Evolutionary conservation across 2,113 vertebrate species (phyloP).

Genomic region (Ornithorhynchus anatinus): DNA sequence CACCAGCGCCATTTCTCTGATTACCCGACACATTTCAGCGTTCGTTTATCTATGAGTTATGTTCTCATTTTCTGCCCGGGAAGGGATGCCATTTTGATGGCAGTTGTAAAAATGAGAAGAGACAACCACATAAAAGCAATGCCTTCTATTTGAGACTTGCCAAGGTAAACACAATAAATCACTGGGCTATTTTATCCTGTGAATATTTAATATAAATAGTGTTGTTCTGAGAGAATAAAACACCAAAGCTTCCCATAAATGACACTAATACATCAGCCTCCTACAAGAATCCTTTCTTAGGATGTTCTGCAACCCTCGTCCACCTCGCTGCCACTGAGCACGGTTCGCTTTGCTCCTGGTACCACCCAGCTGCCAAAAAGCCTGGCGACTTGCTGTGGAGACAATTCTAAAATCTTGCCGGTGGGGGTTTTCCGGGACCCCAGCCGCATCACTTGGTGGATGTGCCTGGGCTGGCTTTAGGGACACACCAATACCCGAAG

Average conservation of each 20-base stretch:
- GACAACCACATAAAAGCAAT: conserved; percentile 34
- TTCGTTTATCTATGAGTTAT: conserved; percentile 23
- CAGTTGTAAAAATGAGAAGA: conserved; percentile 40
- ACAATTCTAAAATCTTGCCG: background rate
- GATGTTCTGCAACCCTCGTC: conserved; percentile 10
- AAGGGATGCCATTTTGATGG: conserved; percentile 42
- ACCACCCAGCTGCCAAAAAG: background rate
- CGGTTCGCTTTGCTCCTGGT: conserved; percentile 30
- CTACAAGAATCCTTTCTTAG: conserved; percentile 36
- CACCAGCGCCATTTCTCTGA: background rate
- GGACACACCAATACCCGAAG: no score
- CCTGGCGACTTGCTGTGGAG: background rate
- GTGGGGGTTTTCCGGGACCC: no score
- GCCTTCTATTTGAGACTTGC: conserved; percentile 18
- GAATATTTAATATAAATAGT: conserved; percentile 41
- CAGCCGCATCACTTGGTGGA: no score
- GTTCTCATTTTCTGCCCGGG: conserved; percentile 16
- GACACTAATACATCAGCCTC: conserved; percentile 42
- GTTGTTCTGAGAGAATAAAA: conserved; percentile 39
- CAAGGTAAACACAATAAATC: conserved; percentile 50
- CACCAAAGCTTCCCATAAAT: conserved; percentile 29
- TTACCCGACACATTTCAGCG: conserved; percentile 51
- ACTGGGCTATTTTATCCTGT: conserved; percentile 16
- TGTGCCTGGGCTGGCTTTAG: no score
- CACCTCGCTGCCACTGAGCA: conserved; percentile 21